Base-by-base conservation (phyloP, 2,888 invertebrate genomes). In the Noctua pronuba region DNA sequence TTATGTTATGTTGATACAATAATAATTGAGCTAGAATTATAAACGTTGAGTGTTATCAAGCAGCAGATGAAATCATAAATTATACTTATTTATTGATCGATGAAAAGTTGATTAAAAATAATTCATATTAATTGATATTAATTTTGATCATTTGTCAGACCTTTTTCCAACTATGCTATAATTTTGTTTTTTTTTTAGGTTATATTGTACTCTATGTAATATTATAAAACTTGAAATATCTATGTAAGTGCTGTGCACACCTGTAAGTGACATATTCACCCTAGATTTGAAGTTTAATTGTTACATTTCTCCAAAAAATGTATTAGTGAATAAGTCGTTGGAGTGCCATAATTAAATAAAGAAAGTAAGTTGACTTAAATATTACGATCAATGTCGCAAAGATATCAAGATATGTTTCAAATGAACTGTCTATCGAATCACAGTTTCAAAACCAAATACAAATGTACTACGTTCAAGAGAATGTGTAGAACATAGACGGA, bases 401-500 rank as follows among this genome's bases (percentile, higher is more conserved):
- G 1, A 16, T 58, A 28, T 58, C 28, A 55, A 55, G 1, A 16
- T 58, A 28, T 58, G 16, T 28, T 58, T 16, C 13, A 58, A 58
- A 58, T 6, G 5, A 60, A 18, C 58, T 58, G 58, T 8, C 24
- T 16, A 10, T 21, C 5, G n/a, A 6, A 2, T 24, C 7, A 65
- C n/a, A 16, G 18, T 73, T 41, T 38, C 7, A 66, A 79, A 74
- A n/a, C 49, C 55, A 38, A 81, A 81, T 10, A 7, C 24, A 67
- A 38, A 55, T 46, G 16, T 46, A 44, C 58, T 16, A 41, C 24
- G 24, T 35, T 52, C 6, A 70, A 70, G 41, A 82, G 35, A 66
- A 66, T 66, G 60, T 72, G 60, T 76, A 66, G 55, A 73, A 79
- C 52, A 79, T 31, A 67, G 55, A 31, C 64, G 24, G 5, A 21